Evolutionary conservation across 2,113 vertebrate genomes (phyloP).

Genomic region (Vicugna pacos): DNA sequence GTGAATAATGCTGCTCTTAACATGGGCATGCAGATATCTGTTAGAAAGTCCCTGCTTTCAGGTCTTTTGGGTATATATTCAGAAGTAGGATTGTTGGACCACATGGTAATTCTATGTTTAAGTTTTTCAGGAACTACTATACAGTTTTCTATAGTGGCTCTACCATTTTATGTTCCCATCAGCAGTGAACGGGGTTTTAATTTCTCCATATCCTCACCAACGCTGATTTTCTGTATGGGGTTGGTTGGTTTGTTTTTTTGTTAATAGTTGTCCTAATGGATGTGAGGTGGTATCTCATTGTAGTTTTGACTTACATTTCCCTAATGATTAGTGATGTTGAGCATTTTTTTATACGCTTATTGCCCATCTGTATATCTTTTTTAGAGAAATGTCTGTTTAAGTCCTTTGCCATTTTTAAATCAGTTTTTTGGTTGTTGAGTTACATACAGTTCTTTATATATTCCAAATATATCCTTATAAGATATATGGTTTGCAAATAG

Average conservation of each 20-base stretch:
- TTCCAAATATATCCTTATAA: background rate
- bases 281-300: background rate
- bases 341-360: background rate
- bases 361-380: background rate
- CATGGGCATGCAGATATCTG: background rate
- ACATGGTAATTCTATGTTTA: background rate
- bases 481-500: background rate
- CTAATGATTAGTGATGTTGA: background rate
- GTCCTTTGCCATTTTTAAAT: background rate
- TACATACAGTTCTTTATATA: background rate
- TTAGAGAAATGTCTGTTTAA: background rate
- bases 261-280: background rate
- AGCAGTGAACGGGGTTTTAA: background rate
- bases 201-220: background rate
- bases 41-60: background rate
- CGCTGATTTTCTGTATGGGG: background rate
- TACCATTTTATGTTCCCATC: background rate
- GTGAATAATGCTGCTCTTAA: background rate
- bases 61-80: background rate
- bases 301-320: slow-evolving; percentile 32
- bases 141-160: background rate
- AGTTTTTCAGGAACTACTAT: background rate
- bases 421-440: background rate
- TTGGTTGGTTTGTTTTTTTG: background rate
- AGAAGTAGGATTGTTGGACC: background rate